phyloP scores from a whole-genome alignment of 2,113 vertebrate genomes.

The Atlantisia rogersi region DNA sequence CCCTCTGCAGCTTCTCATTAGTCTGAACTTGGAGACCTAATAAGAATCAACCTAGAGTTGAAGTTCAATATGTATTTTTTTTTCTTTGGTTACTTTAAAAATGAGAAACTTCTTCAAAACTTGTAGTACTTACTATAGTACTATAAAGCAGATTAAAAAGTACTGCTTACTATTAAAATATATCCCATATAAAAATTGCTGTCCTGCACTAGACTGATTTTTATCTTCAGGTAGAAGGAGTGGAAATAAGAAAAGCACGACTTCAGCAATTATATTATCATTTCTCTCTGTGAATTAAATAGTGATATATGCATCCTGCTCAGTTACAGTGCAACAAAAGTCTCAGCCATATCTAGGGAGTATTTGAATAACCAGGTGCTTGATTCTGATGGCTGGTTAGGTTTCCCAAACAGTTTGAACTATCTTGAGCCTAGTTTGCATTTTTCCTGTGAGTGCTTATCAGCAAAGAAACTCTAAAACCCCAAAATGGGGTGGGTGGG shows the following conservation, averaged over 20 bases:
- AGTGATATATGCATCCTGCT: not conserved
- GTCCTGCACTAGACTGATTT: not conserved
- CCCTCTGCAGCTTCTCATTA: not conserved
- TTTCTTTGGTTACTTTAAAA: not conserved
- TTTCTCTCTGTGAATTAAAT: not conserved
- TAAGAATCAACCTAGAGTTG: not conserved
- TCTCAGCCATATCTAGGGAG: not conserved
- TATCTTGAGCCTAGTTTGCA: not conserved
- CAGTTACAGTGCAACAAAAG: not conserved
- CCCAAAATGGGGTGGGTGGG: not conserved
- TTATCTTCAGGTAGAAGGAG: not conserved
- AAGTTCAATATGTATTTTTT: not conserved
- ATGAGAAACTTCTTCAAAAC: not conserved
- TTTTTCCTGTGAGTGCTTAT: not conserved
- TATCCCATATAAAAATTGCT: not conserved
- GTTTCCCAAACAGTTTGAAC: not conserved
- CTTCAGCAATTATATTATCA: not conserved
- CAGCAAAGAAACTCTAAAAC: not conserved
- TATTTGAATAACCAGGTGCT: not conserved
- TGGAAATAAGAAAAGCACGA: not conserved
- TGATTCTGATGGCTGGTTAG: not conserved
- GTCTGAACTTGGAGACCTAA: not conserved
- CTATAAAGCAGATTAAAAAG: not conserved
- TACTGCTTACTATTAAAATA: not conserved
- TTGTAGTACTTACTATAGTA: not conserved